These are phyloP conservation scores for Phylloscopus whistleri DNA, from an alignment of 2,113 vertebrate genomes.

Conservation along the genomic window DNA sequence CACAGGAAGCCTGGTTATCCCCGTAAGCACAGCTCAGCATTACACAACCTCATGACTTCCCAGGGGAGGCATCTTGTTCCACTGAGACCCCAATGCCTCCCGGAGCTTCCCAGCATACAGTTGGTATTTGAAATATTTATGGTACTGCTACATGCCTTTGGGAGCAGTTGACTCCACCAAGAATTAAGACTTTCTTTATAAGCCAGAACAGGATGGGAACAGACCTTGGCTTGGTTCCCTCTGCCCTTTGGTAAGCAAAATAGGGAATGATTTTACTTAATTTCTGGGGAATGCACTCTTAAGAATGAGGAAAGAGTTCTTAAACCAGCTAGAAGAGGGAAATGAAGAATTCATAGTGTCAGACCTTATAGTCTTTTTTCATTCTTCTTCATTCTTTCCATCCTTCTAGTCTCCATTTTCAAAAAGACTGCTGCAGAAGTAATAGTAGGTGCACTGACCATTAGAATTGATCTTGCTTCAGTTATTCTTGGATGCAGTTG, in stretches of 20 bases:
- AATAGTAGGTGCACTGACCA: background rate
- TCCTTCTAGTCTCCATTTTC: background rate
- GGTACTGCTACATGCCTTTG: background rate
- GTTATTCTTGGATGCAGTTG: background rate
- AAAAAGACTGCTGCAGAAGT: background rate
- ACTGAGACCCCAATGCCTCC: background rate
- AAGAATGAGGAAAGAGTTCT: background rate
- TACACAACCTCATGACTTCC: background rate
- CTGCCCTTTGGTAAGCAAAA: conserved; percentile 8
- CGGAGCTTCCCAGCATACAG: background rate
- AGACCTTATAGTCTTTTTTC: background rate
- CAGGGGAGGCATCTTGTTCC: background rate
- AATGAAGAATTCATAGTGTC: background rate
- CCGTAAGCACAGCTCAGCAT: background rate
- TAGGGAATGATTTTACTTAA: conserved; percentile 16
- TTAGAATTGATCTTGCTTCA: background rate
- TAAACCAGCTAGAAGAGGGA: background rate
- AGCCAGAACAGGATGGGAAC: background rate
- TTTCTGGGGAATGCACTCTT: conserved; percentile 4
- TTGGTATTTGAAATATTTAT: conserved; percentile 29
- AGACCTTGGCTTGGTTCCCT: background rate
- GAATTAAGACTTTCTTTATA: conserved; percentile 25
- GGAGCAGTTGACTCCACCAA: background rate
- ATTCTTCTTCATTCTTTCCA: background rate
- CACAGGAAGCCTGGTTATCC: background rate